Percentiles rank a stretch among this genome's conserved stretches.
Evolutionary conservation across 1,140 invertebrate species (phyloP).

Genomic region (Apis mellifera): DNA sequence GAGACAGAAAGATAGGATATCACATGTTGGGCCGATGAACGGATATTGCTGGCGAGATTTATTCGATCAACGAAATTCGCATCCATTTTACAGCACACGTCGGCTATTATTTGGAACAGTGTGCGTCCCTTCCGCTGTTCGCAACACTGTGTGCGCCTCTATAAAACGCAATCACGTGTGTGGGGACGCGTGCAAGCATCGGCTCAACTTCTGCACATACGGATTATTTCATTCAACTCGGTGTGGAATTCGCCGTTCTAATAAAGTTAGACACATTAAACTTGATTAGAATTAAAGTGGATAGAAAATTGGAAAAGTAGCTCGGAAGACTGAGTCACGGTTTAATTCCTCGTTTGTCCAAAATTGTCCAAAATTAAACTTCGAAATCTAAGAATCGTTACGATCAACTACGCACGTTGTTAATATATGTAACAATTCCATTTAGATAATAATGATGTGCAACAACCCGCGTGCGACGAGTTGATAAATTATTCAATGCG

Average conservation of each 20-base stretch:
- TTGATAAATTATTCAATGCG: neutral
- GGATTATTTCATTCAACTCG: neutral
- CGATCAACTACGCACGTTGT: no score
- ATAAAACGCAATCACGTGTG: neutral
- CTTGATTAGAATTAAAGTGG: neutral
- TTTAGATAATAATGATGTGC: no score
- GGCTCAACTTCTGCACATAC: neutral
- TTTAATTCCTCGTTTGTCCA: no score
- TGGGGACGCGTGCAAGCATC: neutral
- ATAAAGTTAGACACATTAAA: neutral
- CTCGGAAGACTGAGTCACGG: no score
- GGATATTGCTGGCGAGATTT: constrained; percentile 38
- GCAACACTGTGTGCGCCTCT: neutral
- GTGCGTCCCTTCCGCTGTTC: constrained; percentile 25
- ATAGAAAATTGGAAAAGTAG: neutral
- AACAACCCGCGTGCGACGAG: neutral
- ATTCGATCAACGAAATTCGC: constrained; percentile 34
- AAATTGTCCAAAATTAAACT: no score
- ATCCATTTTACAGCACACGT: constrained; percentile 34
- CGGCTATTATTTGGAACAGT: neutral
- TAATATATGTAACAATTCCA: no score
- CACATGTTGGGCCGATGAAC: neutral
- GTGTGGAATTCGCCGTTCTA: neutral
- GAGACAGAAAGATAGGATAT: neutral
- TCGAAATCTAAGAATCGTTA: no score